These are phyloP conservation scores for Drosophila azteca DNA, from an alignment of 1,140 invertebrate species.

Conservation along the genomic window DNA sequence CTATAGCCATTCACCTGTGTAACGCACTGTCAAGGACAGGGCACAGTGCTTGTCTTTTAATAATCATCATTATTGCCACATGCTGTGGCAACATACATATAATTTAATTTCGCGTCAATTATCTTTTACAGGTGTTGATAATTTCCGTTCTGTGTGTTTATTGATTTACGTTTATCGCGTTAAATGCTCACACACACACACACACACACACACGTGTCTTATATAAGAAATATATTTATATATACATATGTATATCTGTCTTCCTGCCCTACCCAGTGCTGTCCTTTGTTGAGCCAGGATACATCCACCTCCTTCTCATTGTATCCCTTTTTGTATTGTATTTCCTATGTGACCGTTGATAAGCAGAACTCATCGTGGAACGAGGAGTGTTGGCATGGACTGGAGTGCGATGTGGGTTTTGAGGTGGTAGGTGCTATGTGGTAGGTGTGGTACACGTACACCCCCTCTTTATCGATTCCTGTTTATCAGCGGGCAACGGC, in stretches of 20 bases:
- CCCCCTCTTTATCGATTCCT: conserved; percentile 61
- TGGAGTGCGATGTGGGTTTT: no score
- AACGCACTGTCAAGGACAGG: no score
- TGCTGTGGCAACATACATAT: conserved; percentile 25
- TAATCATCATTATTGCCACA: conserved; percentile 24
- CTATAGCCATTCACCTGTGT: no score
- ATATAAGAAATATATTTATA: conserved; percentile 6
- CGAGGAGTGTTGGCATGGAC: no score
- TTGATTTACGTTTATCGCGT: conserved; percentile 51
- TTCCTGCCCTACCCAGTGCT: conserved; percentile 5
- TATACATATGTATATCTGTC: not conserved
- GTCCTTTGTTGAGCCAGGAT: conserved; percentile 32
- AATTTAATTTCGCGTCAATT: conserved; percentile 50
- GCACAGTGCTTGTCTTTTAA: conserved; percentile 1
- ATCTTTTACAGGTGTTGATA: conserved; percentile 52
- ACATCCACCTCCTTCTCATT: conserved; percentile 38
- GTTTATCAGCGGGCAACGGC: conserved; percentile 47
- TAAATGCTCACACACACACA: conserved; percentile 22
- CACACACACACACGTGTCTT: conserved; percentile 11
- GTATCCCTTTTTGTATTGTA: conserved; percentile 59
- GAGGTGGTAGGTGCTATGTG: no score
- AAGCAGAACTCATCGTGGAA: conserved; percentile 22
- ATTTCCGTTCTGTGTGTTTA: conserved; percentile 53
- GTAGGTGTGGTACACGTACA: conserved; percentile 10
- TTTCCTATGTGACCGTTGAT: conserved; percentile 47